These are phyloP conservation scores for Empis livida DNA, from an alignment of 2,888 invertebrate genomes.

Conservation along the genomic window DNA sequence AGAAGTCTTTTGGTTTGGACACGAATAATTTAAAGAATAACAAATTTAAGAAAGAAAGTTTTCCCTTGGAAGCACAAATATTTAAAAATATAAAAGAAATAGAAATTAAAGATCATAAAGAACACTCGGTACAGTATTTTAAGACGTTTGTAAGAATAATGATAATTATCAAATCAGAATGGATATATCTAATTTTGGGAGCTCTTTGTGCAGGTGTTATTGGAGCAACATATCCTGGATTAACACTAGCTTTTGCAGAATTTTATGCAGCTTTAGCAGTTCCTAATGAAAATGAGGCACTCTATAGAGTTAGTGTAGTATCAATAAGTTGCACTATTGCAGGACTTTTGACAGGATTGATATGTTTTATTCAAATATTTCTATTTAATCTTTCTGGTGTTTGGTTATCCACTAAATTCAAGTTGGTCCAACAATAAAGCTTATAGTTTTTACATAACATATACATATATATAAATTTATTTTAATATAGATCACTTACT, in stretches of 20 bases:
- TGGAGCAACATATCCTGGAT: slow-evolving; percentile 60
- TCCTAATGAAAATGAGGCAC: slow-evolving; percentile 42
- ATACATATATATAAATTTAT: not conserved
- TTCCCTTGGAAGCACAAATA: slow-evolving; percentile 22
- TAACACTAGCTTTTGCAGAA: slow-evolving; percentile 65
- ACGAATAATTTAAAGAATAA: not conserved
- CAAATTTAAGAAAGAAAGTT: slow-evolving; percentile 21
- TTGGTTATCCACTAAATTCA: slow-evolving; percentile 53
- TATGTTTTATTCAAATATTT: slow-evolving; percentile 57
- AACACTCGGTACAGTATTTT: slow-evolving; percentile 28
- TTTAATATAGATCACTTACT: slow-evolving; percentile 24
- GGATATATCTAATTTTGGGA: slow-evolving; percentile 49
- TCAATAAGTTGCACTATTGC: slow-evolving; percentile 51
- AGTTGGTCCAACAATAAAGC: no score
- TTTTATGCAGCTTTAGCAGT: slow-evolving; percentile 57
- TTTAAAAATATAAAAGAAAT: slow-evolving; percentile 8
- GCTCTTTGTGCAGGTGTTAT: slow-evolving; percentile 51
- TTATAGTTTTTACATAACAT: no score
- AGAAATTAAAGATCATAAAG: slow-evolving; percentile 14
- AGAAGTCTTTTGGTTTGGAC: not conserved
- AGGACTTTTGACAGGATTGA: slow-evolving; percentile 49
- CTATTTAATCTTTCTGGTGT: slow-evolving; percentile 68
- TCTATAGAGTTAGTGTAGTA: slow-evolving; percentile 44
- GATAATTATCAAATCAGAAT: slow-evolving; percentile 53
- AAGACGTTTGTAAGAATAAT: slow-evolving; percentile 42